Base-by-base conservation (phyloP, 2,888 invertebrate species). In the Drosophila nr. perissopoda region DNA sequence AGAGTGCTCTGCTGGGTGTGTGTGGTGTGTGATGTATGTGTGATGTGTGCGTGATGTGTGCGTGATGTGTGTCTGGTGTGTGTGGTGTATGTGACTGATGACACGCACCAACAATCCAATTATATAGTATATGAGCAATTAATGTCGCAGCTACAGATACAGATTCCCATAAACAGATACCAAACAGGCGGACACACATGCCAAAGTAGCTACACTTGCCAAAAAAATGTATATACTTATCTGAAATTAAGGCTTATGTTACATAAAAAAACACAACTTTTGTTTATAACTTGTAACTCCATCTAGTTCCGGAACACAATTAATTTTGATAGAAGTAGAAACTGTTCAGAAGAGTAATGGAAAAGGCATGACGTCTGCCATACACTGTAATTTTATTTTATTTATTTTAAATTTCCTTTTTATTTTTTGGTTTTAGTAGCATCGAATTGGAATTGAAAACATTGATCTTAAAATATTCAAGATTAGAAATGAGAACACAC, bases 41-140 rank as follows among this genome's bases (percentile, higher is more conserved):
- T n/a, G n/a, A n/a, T n/a, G 8, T 45, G 21, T 25, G 21, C 6
- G 42, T 42, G 42, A 11, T n/a, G n/a, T 11, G n/a, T 40, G 40
- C 8, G 21, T 69, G 68, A 64, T 38, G 53, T 79, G 78, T 67
- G 80, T 78, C 82, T 78, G 70, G 69, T 29, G 53, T 78, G 79
- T 82, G n/a, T 78, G 75, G 83, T 49, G 57, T 80, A 82, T 75
- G 80, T 82, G 80, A 80, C 83, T 29, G 52, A 33, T 56, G 69
- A 51, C 83, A 80, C 81, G 80, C 81, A 83, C 57, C 60, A 56
- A 6, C 25, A 16, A 34, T 11, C 45, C 65, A 63, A 61, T 58
- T 58, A 45, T 11, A 33, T 31, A 34, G 38, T 51, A 40, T 51
- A 34, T 18, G 31, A 64, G 25, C 71, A 40, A 60, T 74, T 74